Conservation (phyloP, 2,113 vertebrate genomes). For the Neolamprologus variostigma region DNA sequence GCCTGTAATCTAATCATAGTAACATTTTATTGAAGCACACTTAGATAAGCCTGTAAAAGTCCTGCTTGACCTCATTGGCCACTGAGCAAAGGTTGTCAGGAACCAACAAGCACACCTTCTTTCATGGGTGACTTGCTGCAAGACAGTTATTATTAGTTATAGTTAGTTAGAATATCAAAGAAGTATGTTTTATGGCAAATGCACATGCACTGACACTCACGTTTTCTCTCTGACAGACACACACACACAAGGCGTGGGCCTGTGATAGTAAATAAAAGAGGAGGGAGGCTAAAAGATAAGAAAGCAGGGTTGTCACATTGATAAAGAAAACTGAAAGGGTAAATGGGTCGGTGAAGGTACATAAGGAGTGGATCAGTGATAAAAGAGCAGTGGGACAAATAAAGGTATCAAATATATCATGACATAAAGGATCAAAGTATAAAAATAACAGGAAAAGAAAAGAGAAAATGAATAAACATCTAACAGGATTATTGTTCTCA, state of each 20-base stretch:
- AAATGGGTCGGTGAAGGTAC: neutral
- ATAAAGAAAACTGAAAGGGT: neutral
- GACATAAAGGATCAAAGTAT: neutral
- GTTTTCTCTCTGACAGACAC: neutral
- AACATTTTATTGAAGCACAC: neutral
- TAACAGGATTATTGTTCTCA: constrained; percentile 74
- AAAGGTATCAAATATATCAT: neutral
- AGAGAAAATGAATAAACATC: constrained; percentile 1
- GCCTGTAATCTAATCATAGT: constrained; percentile 17
- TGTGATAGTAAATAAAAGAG: neutral
- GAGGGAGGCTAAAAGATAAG: neutral
- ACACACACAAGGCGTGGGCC: neutral
- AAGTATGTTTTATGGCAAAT: neutral
- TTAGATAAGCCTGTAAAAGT: neutral
- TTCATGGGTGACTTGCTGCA: neutral
- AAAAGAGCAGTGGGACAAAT: neutral
- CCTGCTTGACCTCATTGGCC: neutral
- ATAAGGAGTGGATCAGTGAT: neutral
- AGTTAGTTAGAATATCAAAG: neutral
- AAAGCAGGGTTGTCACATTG: neutral
- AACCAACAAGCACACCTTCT: neutral
- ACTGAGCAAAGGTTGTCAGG: constrained; percentile 20
- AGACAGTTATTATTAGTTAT: neutral
- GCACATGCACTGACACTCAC: neutral
- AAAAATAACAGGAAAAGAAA: neutral